Conservation (phyloP, 2,888 invertebrate genomes). For the Dioctria rufipes region DNA sequence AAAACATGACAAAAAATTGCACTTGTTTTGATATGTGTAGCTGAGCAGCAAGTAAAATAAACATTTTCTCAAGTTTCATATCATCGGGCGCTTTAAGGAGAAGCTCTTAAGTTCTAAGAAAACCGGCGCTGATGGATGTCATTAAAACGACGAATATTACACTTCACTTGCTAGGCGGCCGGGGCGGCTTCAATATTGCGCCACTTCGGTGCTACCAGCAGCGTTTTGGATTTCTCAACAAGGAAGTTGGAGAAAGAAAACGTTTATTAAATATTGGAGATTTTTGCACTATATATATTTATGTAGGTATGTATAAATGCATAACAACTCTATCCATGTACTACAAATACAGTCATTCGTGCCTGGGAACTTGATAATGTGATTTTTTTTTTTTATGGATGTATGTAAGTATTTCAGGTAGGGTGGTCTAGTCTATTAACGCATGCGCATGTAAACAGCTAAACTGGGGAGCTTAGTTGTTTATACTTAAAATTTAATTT, state of each 20-base stretch:
- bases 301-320: too few species aligned
- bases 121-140: conserved; percentile 44
- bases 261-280: background rate
- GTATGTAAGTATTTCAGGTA: too few species aligned
- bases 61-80: conserved; percentile 39
- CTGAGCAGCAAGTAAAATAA: conserved; percentile 40
- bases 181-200: background rate
- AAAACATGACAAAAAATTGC: conserved; percentile 39
- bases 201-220: too few species aligned
- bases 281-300: background rate
- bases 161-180: background rate
- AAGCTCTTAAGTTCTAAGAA: conserved; percentile 20
- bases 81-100: conserved; percentile 20
- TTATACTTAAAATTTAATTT: too few species aligned
- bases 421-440: too few species aligned
- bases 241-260: conserved; percentile 19
- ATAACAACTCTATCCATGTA: too few species aligned
- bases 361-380: too few species aligned
- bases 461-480: too few species aligned
- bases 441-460: too few species aligned
- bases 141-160: conserved; percentile 7
- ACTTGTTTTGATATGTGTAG: conserved; percentile 40
- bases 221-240: conserved; percentile 18
- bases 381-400: too few species aligned
- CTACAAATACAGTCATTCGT: too few species aligned